These are phyloP conservation scores for Pelochelys cantorii DNA, from an alignment of 2,797 vertebrate species.

Conservation along the genomic window DNA sequence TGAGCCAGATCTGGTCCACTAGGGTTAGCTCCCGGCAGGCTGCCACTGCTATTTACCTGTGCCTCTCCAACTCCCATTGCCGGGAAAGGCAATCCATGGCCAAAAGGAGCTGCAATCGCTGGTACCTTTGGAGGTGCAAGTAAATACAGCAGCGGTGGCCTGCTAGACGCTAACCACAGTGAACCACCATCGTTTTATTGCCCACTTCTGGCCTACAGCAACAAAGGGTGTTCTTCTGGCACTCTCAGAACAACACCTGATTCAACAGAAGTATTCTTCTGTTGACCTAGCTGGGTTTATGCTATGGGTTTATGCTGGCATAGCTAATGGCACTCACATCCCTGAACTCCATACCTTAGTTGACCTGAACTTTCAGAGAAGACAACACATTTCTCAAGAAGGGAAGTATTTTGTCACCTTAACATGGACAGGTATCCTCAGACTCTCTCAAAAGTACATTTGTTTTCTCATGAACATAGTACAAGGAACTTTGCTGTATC, in stretches of 20 bases:
- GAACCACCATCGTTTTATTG: too few relatives aligned
- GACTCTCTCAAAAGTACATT: neutral
- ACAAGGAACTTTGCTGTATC: neutral
- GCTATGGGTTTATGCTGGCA: neutral
- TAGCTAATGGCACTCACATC: neutral
- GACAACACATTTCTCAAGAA: neutral
- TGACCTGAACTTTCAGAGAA: neutral
- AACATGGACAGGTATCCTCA: neutral
- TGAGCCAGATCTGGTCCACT: too few relatives aligned
- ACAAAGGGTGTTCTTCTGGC: neutral
- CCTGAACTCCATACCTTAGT: neutral
- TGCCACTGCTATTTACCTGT: too few relatives aligned
- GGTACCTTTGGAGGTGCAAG: too few relatives aligned
- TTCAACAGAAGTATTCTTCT: neutral
- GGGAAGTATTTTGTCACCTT: neutral
- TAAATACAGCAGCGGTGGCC: too few relatives aligned
- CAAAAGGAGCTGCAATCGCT: too few relatives aligned
- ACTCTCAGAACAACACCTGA: neutral
- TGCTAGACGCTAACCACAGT: too few relatives aligned
- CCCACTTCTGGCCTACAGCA: neutral
- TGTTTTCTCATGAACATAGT: neutral
- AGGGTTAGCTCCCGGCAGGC: too few relatives aligned
- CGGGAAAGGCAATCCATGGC: too few relatives aligned
- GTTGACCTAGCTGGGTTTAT: neutral
- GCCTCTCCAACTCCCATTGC: too few relatives aligned